These are phyloP conservation scores for Hymenopus coronatus DNA, from an alignment of 2,888 invertebrate genomes.

Conservation along the genomic window DNA sequence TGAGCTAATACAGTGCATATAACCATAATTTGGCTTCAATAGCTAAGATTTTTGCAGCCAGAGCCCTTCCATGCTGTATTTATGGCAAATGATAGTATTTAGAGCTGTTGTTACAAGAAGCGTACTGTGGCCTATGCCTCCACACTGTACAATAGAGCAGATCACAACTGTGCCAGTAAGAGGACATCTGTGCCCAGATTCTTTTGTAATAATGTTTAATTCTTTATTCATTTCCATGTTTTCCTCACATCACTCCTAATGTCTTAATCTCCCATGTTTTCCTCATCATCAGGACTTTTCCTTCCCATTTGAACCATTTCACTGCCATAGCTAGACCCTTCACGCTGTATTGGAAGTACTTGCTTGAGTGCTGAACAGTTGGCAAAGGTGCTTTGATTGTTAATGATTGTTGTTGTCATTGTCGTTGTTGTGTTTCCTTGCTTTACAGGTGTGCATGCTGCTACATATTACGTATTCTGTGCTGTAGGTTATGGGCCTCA, in stretches of 20 bases:
- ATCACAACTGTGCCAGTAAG: conserved; percentile 25
- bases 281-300: background rate
- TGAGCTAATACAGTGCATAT: no score
- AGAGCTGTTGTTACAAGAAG: background rate
- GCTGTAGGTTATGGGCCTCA: conserved; percentile 36
- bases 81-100: background rate
- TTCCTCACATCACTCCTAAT: background rate
- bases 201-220: conserved; percentile 13
- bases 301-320: conserved; percentile 10
- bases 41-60: background rate
- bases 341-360: conserved; percentile 34
- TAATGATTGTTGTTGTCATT: conserved; percentile 37
- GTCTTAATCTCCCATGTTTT: background rate
- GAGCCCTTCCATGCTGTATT: background rate
- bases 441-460: conserved; percentile 38
- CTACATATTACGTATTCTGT: conserved; percentile 35
- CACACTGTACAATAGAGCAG: conserved; percentile 6
- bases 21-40: background rate
- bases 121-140: conserved; percentile 8
- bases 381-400: conserved; percentile 37
- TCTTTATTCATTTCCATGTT: conserved; percentile 18
- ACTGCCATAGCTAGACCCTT: conserved; percentile 31
- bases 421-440: conserved; percentile 36
- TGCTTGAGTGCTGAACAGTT: conserved; percentile 36
- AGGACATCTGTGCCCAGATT: conserved; percentile 26